phyloP scores from a whole-genome alignment of 2,113 vertebrate genomes.

The Eublepharis macularius region DNA sequence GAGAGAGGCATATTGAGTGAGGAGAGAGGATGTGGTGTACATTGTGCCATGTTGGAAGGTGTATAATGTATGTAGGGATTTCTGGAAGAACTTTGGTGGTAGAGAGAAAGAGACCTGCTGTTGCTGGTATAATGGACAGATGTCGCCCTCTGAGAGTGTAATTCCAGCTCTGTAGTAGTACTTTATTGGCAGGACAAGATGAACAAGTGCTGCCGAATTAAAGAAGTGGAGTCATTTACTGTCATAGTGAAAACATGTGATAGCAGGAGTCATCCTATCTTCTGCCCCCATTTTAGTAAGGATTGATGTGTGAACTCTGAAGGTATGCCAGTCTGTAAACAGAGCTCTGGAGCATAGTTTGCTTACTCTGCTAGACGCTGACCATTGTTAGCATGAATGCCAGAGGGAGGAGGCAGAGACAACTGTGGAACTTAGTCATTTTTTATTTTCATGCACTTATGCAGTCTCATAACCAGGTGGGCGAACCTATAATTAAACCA shows the following conservation, averaged over 20 bases:
- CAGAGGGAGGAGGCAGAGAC: not conserved
- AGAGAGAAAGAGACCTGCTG: not conserved
- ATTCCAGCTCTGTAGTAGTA: not conserved
- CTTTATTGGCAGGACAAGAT: slow-evolving; percentile 11
- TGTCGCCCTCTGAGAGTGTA: not conserved
- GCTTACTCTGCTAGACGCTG: not conserved
- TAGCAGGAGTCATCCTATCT: not conserved
- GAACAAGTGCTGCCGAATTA: slow-evolving; percentile 4
- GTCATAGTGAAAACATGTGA: not conserved
- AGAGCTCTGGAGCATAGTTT: not conserved
- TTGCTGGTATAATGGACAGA: not conserved
- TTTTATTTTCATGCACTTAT: slow-evolving; percentile 9
- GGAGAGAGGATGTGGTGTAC: not conserved
- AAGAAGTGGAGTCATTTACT: not conserved
- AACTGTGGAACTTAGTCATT: not conserved
- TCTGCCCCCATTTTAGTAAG: not conserved
- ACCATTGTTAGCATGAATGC: not conserved
- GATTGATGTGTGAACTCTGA: slow-evolving; percentile 3
- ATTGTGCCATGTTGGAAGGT: not conserved
- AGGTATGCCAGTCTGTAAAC: slow-evolving; percentile 15
- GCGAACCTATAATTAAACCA: slow-evolving; percentile 2
- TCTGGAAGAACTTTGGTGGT: not conserved
- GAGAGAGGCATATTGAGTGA: too few species aligned
- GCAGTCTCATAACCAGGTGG: not conserved
- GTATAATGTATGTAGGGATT: not conserved